phyloP scores from a whole-genome alignment of 1,140 invertebrate species.

The Laodelphax striatellus region DNA sequence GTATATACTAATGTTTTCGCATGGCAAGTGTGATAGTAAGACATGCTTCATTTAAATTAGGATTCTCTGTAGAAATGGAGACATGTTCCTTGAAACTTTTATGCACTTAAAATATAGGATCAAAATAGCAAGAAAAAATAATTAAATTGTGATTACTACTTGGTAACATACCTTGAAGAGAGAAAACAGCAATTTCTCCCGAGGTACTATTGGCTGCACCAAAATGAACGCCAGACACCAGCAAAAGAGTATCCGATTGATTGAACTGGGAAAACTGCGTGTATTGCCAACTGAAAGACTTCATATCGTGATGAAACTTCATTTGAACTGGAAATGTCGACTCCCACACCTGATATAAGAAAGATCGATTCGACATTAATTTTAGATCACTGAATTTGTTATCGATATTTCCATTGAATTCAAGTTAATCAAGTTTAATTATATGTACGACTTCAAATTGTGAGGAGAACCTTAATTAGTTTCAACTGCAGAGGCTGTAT shows the following conservation, averaged over 20 bases:
- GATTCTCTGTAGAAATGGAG: background rate
- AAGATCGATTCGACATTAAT: background rate
- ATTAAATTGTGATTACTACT: too few species aligned
- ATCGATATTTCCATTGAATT: too few species aligned
- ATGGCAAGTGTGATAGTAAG: too few species aligned
- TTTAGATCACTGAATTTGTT: too few species aligned
- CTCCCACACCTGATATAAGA: slow-evolving; percentile 55
- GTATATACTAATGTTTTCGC: too few species aligned
- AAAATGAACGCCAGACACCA: slow-evolving; percentile 81
- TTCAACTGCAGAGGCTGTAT: too few species aligned
- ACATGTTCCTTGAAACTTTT: too few species aligned
- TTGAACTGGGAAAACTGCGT: slow-evolving; percentile 86
- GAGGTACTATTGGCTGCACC: slow-evolving; percentile 65
- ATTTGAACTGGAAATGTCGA: slow-evolving; percentile 56
- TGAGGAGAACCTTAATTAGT: too few species aligned
- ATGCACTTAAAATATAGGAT: background rate
- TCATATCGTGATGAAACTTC: slow-evolving; percentile 71
- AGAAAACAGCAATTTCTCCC: slow-evolving; percentile 82
- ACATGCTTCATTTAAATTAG: too few species aligned
- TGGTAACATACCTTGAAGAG: slow-evolving; percentile 45
- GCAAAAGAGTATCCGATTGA: slow-evolving; percentile 63
- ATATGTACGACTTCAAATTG: too few species aligned
- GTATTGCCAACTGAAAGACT: slow-evolving; percentile 75
- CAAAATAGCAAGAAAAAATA: too few species aligned
- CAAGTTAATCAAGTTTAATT: too few species aligned